Evolutionary conservation across 1,140 invertebrate genomes (phyloP), one percentile per base, ranked within the genome.

Genomic region (Heliconius himera): DNA sequence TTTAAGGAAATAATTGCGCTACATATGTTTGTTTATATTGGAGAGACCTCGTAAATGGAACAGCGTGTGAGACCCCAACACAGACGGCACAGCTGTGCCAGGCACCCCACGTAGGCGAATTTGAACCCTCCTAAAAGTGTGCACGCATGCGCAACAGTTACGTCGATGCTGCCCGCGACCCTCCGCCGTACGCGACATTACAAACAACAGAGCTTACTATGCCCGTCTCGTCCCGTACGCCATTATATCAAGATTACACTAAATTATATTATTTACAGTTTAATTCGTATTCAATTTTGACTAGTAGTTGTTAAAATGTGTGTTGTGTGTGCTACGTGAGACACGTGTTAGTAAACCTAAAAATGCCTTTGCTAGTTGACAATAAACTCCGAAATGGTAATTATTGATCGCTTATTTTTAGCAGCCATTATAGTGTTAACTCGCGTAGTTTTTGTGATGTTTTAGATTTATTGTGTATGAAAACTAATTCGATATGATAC

Each of bases 361-460:
- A 89, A 88, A 94, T 94, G 93, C 93, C 93, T 76, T 83, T 93
- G 56, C 84, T 93, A 87, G 86, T 93, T 74, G 89, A 93, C 83
- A 80, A 84, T 78, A 90, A 85, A 79, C 89, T 84, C 79, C 89
- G 86, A 89, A 93, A 90, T 90, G 93, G 93, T 94, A 94, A 94
- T 88, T 93, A 94, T 94, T 85, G 92, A 94, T 94, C 88, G 84
- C 81, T 83, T 79, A 26, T 66, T n/a, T 85, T 75, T 84, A 73
- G 88, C 87, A 81, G 91, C 93, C 91, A 93, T 93, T 90, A 36
- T 36, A 83, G 78, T 51, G 46, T 72, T 72, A 38, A 38, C 60
- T 26, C 13, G 13, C 11, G 26, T 4, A 22, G 11, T 71, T 8
- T 46, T 73, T 73, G 36, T 73, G 29, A 29, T 29, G 11, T 26